A percentile compares a stretch with the other conserved stretches of the same genome.
Conservation (phyloP, 2,888 invertebrate species). For the Lithophane semibrunnea region DNA sequence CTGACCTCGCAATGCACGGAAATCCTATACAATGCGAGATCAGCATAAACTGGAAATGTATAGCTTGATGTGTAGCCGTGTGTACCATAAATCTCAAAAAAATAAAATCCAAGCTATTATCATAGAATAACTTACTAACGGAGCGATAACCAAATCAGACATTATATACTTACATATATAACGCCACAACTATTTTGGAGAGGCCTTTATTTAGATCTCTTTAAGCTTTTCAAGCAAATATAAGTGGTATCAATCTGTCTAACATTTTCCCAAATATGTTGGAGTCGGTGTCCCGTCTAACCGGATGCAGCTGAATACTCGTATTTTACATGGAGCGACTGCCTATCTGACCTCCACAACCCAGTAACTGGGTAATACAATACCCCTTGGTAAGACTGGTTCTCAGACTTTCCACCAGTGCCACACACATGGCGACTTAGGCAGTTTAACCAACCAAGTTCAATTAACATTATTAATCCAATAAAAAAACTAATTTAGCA, state of each 20-base stretch:
- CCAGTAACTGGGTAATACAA: no score
- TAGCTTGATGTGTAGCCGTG: no score
- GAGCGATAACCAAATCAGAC: background rate
- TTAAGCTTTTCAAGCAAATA: background rate
- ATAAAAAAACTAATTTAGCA: conserved; percentile 25
- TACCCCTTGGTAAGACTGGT: no score
- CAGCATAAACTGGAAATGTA: no score
- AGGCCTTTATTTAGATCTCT: background rate
- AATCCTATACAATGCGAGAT: no score
- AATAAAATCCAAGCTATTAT: background rate
- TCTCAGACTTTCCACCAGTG: background rate
- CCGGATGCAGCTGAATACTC: no score
- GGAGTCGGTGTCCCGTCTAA: no score
- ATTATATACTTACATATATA: background rate
- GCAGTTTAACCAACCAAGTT: background rate
- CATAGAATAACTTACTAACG: background rate
- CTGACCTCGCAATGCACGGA: no score
- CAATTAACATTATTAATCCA: conserved; percentile 7
- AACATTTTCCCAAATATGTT: no score
- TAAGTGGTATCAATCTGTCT: no score
- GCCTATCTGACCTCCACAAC: no score
- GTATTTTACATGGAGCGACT: no score
- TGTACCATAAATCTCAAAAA: background rate
- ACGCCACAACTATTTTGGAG: background rate
- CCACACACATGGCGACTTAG: background rate